Conservation (phyloP, 35 echinoderm and acorn worm species). For the Ophiothrix spiculata region DNA sequence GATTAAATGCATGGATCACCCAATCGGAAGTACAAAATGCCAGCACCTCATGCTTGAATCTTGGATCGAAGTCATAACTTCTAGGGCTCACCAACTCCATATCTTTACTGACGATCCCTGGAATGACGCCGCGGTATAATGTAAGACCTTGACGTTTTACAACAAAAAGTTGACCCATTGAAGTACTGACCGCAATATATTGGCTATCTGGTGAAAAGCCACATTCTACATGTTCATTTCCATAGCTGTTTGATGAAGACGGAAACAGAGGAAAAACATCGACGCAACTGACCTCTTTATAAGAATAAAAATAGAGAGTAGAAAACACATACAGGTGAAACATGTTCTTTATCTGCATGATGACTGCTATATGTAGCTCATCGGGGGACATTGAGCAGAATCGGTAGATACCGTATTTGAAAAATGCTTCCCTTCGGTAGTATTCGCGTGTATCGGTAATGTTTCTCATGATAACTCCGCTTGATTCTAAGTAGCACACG, state of each 20-base stretch:
- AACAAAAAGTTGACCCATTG: slow-evolving; percentile 70
- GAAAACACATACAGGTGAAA: slow-evolving; percentile 68
- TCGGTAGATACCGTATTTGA: slow-evolving; percentile 71
- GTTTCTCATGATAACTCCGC: slow-evolving; percentile 64
- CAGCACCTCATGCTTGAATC: slow-evolving; percentile 52
- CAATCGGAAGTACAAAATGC: slow-evolving; percentile 60
- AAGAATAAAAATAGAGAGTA: slow-evolving; percentile 72
- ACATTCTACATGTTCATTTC: slow-evolving; percentile 27
- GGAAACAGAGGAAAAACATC: slow-evolving; percentile 47
- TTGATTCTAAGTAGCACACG: slow-evolving; percentile 76
- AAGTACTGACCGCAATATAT: slow-evolving; percentile 68
- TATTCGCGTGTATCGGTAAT: slow-evolving; percentile 59
- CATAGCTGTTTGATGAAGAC: slow-evolving; percentile 23
- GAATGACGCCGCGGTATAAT: slow-evolving; percentile 49
- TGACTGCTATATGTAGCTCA: slow-evolving; percentile 54
- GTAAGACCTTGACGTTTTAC: slow-evolving; percentile 48
- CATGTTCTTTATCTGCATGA: slow-evolving; percentile 52
- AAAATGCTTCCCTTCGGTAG: slow-evolving; percentile 73
- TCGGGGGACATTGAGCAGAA: slow-evolving; percentile 70
- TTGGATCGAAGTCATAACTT: slow-evolving; percentile 77
- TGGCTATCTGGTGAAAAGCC: slow-evolving; percentile 71
- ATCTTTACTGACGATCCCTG: slow-evolving; percentile 29
- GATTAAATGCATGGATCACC: slow-evolving; percentile 43
- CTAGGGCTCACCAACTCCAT: slow-evolving; percentile 37
- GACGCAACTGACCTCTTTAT: slow-evolving; percentile 58